These are phyloP conservation scores for Limnephilus rhombicus DNA, from an alignment of 2,888 invertebrate genomes.

Conservation along the genomic window DNA sequence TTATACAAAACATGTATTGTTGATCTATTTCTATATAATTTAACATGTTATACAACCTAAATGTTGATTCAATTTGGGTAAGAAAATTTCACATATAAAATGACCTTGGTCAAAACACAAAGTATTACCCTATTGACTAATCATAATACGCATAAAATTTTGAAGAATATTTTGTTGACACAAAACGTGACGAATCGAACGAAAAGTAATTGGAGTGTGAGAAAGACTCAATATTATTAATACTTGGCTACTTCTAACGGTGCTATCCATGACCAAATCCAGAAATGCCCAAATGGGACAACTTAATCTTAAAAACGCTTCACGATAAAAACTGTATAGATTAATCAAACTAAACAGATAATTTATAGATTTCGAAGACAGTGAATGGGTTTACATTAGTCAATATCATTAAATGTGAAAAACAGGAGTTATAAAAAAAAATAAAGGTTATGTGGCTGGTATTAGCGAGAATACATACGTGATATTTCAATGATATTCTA, in stretches of 20 bases:
- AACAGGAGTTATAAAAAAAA: background rate
- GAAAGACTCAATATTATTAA: too few relatives aligned
- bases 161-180: too few relatives aligned
- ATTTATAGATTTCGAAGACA: background rate
- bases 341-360: background rate
- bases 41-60: background rate
- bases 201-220: too few relatives aligned
- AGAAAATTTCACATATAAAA: background rate
- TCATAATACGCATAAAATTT: too few relatives aligned
- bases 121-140: background rate
- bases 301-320: too few relatives aligned
- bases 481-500: background rate
- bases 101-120: background rate
- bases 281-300: too few relatives aligned
- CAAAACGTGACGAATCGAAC: too few relatives aligned
- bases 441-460: too few relatives aligned
- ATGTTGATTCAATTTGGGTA: background rate
- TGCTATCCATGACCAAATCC: too few relatives aligned
- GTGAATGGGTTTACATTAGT: background rate
- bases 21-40: background rate
- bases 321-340: too few relatives aligned
- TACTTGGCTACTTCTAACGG: too few relatives aligned
- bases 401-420: background rate
- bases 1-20: background rate
- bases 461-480: background rate